These are phyloP conservation scores for Neofelis nebulosa DNA, from an alignment of 2,113 vertebrate species.

Conservation along the genomic window DNA sequence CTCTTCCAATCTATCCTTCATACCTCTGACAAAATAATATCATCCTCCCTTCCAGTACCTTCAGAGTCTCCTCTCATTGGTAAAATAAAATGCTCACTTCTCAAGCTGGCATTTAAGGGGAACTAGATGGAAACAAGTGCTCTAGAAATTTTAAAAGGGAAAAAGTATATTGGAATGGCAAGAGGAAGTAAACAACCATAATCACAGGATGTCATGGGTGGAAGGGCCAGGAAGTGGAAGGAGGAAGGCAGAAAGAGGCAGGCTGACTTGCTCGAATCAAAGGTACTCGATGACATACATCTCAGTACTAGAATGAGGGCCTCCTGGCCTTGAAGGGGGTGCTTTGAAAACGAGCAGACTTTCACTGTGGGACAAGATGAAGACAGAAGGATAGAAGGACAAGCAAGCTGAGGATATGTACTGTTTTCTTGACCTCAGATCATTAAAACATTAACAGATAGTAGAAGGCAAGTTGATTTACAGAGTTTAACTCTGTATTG, in stretches of 20 bases:
- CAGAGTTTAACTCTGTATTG: not conserved
- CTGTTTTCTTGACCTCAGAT: not conserved
- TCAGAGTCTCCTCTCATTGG: not conserved
- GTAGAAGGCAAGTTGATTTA: not conserved
- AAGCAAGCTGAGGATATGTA: not conserved
- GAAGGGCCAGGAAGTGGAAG: not conserved
- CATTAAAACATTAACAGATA: not conserved
- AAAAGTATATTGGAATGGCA: not conserved
- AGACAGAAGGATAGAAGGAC: not conserved
- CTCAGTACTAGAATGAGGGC: not conserved
- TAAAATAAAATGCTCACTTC: not conserved
- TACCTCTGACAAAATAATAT: not conserved
- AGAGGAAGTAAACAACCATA: not conserved
- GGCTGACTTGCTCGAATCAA: not conserved
- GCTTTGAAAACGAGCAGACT: not conserved
- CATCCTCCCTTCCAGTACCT: not conserved
- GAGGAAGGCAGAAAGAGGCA: not conserved
- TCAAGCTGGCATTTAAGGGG: not conserved
- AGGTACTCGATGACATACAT: not conserved
- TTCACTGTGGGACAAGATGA: not conserved
- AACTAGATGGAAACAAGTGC: not conserved
- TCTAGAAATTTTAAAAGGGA: not conserved
- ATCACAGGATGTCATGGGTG: not conserved
- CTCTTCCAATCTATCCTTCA: not conserved
- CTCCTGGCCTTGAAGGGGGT: not conserved